Evolutionary conservation across 2,888 invertebrate species (phyloP).

Genomic region (Drosophila buzzatii): DNA sequence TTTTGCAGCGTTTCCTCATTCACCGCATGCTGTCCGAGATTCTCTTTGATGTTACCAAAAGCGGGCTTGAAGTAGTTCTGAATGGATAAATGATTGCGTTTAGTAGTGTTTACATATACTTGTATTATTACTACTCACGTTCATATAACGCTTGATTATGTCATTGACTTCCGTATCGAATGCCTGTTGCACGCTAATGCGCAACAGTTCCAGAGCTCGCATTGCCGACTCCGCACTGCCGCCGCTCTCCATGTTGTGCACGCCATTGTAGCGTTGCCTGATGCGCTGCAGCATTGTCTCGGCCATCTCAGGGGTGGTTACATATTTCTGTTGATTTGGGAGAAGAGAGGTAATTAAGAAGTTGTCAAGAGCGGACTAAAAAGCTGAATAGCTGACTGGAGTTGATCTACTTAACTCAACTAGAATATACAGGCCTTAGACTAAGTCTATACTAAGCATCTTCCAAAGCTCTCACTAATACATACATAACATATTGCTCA

Average conservation of each 20-base stretch:
- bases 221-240: conserved; percentile 83
- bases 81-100: conserved; percentile 41
- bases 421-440: too few relatives aligned
- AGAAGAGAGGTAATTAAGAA: background rate
- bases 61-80: conserved; percentile 88
- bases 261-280: conserved; percentile 80
- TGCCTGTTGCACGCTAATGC: conserved; percentile 87
- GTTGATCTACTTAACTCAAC: background rate
- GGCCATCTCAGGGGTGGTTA: conserved; percentile 84
- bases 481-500: too few relatives aligned
- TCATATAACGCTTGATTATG: conserved; percentile 87
- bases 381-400: background rate
- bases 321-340: conserved; percentile 72
- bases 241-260: conserved; percentile 65
- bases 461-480: too few relatives aligned
- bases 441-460: too few relatives aligned
- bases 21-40: conserved; percentile 87
- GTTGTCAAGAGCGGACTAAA: too few relatives aligned
- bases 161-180: conserved; percentile 88
- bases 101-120: background rate
- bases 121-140: conserved; percentile 83
- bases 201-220: conserved; percentile 87
- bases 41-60: conserved; percentile 88
- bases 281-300: conserved; percentile 82
- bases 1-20: conserved; percentile 87